Evolutionary conservation across 2,888 invertebrate genomes (phyloP), one percentile per base, ranked within the genome.

Genomic region (Phyllotreta striolata): DNA sequence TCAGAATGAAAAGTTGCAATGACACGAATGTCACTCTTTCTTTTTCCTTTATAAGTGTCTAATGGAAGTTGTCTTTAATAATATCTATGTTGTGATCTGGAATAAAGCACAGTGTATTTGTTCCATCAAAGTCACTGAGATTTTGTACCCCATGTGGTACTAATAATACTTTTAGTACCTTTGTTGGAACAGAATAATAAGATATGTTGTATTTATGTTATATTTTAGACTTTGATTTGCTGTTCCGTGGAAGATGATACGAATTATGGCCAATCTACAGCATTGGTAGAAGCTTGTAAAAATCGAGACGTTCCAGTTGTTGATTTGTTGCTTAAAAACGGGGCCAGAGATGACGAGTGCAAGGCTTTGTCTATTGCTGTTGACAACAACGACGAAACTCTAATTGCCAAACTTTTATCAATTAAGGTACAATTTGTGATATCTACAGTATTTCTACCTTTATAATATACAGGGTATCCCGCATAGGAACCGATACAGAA

Each of bases 271-370:
- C 73, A 83, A 71, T 81, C 85, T 70, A 85, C 87, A 68, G 84
- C 89, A 0, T 80, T 93, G 40, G 87, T 89, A 43, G 89, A 91
- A 77, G 91, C 92, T 9, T 89, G 89, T 70, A 84, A 86, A 62
- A 86, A 88, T 70, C 84, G 88, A 43, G 90, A 91, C 75, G 82
- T 87, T 34, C 85, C 88, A 34, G 86, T 92, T 75, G 89, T 91
- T n/a, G 92, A 93, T 76, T 79, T 92, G 57, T 82, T 96, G 52
- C 81, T 96, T 55, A 86, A 87, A 72, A 86, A 89, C 76, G 95
- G 95, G 13, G 97, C 97, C 0, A 84, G 90, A 13, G 98, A 98
- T 84, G 92, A 95, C 63, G 90, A 92, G 64, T 90, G 92, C 62
- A 86, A 89, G 70, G 97, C 97, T 2, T 84, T 97, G 47, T 83